These are phyloP conservation scores for Macaca mulatta DNA, from an alignment of 2,113 vertebrate genomes.

Conservation along the genomic window DNA sequence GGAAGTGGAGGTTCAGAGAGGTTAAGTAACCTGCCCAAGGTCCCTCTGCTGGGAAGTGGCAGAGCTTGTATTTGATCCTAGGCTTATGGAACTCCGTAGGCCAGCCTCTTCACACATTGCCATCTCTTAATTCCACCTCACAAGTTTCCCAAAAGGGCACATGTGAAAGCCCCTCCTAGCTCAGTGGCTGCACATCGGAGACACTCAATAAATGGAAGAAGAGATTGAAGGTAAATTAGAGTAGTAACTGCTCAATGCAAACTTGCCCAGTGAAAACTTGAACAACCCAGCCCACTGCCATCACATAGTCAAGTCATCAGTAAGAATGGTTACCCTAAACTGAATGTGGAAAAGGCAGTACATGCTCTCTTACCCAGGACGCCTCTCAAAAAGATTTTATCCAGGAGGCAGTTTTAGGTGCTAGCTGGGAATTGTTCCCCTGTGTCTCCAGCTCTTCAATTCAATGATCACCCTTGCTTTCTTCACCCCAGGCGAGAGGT, in stretches of 20 bases:
- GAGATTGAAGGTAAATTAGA: not conserved
- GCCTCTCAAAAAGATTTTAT: not conserved
- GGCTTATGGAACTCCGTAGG: not conserved
- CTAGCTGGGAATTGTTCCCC: not conserved
- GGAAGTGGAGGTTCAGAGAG: not conserved
- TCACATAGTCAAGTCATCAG: not conserved
- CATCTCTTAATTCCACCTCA: not conserved
- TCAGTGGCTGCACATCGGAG: not conserved
- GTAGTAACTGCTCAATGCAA: not conserved
- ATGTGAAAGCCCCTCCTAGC: not conserved
- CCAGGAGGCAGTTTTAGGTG: not conserved
- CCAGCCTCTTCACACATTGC: not conserved
- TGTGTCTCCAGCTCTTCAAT: not conserved
- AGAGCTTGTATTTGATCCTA: not conserved
- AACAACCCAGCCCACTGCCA: not conserved
- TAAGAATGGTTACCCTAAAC: not conserved
- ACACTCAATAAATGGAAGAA: not conserved
- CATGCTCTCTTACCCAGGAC: rapidly evolving
- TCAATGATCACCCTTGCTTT: not conserved
- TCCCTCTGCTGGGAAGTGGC: not conserved
- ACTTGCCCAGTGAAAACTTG: no score
- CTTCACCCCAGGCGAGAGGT: not conserved
- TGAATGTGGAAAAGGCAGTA: not conserved
- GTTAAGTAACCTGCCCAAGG: not conserved
- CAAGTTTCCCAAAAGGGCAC: not conserved